Evolutionary conservation across 1,140 invertebrate species (phyloP), one percentile per base, ranked within the genome.

Genomic region (Sarcophaga bullata): DNA sequence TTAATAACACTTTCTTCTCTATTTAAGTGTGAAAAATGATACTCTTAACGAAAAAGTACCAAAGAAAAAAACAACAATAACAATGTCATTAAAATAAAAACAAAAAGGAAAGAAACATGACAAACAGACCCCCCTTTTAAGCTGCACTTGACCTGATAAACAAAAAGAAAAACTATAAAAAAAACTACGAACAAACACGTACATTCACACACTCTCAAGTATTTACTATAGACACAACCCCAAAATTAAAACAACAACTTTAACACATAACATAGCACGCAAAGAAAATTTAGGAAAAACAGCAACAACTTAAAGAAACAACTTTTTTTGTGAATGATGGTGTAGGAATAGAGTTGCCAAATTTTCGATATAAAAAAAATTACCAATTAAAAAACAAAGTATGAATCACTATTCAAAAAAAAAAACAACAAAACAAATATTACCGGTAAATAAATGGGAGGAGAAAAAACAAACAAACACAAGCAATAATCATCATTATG

Each of bases 111-210:
- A 73, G 47, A 8, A 48, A 76, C 15, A 48, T 17, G 17, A 4
- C 13, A 48, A 49, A 78, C 0, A 68, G 62, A 68, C 62, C 62
- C 54, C 62, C 62, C 62, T 25, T 68, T 58, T 68, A 78, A 50
- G 48, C 75, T 78, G 75, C 75, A 78, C 75, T 78, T 78, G 75
- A 78, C 75, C 75, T 49, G 73, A 8, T 52, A 78, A 78, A 78
- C 75, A 78, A 10, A 72, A 68, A 58, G 54, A 58, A 76, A 48
- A 73, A 47, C 46, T 17, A 76, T 13, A 68, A 68, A 68, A 62
- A 62, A 62, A 68, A 37, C 25, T 37, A 37, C n/a, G n/a, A n/a
- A n/a, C n/a, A n/a, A n/a, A n/a, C 25, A 37, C 25, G 1, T 37
- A 37, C 25, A 37, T 37, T 37, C 17, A 25, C 62, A 58, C 54